phyloP scores from a whole-genome alignment of 2,888 invertebrate genomes.

The Cheilosia soror region DNA sequence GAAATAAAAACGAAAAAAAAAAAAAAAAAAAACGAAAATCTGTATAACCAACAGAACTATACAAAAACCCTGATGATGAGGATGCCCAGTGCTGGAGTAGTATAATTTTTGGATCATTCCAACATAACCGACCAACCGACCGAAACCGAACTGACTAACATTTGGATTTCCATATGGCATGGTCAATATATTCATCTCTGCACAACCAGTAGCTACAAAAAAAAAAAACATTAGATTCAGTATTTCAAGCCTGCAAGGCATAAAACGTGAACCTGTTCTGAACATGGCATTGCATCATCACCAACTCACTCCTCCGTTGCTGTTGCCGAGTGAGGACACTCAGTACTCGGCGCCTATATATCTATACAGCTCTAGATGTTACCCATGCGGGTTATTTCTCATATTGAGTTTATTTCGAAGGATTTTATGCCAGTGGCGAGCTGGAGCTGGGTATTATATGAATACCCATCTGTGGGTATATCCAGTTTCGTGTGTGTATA shows the following conservation, averaged over 20 bases:
- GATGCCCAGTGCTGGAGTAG: slow-evolving; percentile 10
- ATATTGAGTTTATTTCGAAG: slow-evolving; percentile 73
- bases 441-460: background rate
- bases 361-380: slow-evolving; percentile 26
- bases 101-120: slow-evolving; percentile 56
- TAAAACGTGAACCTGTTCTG: slow-evolving; percentile 66
- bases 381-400: slow-evolving; percentile 71
- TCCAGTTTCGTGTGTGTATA: background rate
- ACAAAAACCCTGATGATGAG: slow-evolving; percentile 47
- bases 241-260: slow-evolving; percentile 71
- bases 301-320: background rate
- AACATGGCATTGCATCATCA: slow-evolving; percentile 50
- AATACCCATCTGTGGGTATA: slow-evolving; percentile 4
- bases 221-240: slow-evolving; percentile 57
- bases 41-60: slow-evolving; percentile 26
- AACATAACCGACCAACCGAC: slow-evolving; percentile 41
- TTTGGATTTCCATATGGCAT: slow-evolving; percentile 64
- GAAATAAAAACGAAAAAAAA: slow-evolving; percentile 12
- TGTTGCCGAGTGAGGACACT: slow-evolving; percentile 44
- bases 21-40: background rate
- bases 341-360: slow-evolving; percentile 51
- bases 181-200: slow-evolving; percentile 66
- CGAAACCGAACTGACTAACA: slow-evolving; percentile 56
- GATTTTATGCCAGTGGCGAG: slow-evolving; percentile 62
- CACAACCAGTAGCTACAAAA: slow-evolving; percentile 3